These are phyloP conservation scores for Caretta caretta DNA, from an alignment of 2,113 vertebrate genomes.

Conservation along the genomic window DNA sequence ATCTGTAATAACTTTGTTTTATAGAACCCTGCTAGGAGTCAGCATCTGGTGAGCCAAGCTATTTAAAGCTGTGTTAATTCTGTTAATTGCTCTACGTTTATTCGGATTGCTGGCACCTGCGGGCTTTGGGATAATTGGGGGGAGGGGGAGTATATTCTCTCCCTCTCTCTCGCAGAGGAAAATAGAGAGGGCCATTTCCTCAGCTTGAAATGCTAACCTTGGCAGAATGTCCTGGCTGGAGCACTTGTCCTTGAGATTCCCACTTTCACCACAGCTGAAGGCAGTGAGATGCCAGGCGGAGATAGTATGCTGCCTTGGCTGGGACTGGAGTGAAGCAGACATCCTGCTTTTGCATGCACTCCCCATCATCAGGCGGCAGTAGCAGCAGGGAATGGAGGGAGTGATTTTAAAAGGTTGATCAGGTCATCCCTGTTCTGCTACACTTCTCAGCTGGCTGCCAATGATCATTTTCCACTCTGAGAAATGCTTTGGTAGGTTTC, in stretches of 20 bases:
- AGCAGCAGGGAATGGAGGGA: conserved; percentile 26
- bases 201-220: conserved; percentile 60
- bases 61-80: conserved; percentile 88
- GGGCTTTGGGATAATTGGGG: conserved; percentile 75
- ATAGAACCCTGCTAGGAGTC: conserved; percentile 80
- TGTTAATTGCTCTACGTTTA: conserved; percentile 85
- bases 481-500: background rate
- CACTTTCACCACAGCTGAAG: conserved; percentile 58
- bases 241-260: conserved; percentile 64
- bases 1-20: conserved; percentile 85
- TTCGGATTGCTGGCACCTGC: conserved; percentile 85
- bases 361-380: conserved; percentile 12
- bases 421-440: background rate
- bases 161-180: conserved; percentile 58
- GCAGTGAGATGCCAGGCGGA: conserved; percentile 39
- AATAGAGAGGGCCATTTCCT: conserved; percentile 61
- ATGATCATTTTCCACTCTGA: background rate
- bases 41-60: conserved; percentile 84
- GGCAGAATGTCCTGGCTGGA: conserved; percentile 59
- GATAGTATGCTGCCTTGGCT: conserved; percentile 29
- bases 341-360: conserved; percentile 35
- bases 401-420: conserved; percentile 14
- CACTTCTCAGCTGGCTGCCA: conserved; percentile 14
- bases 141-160: conserved; percentile 7
- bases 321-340: conserved; percentile 5